Evolutionary conservation across 1,140 invertebrate species (phyloP), one percentile per base, ranked within the genome.

Genomic region (Lepidurus apus): DNA sequence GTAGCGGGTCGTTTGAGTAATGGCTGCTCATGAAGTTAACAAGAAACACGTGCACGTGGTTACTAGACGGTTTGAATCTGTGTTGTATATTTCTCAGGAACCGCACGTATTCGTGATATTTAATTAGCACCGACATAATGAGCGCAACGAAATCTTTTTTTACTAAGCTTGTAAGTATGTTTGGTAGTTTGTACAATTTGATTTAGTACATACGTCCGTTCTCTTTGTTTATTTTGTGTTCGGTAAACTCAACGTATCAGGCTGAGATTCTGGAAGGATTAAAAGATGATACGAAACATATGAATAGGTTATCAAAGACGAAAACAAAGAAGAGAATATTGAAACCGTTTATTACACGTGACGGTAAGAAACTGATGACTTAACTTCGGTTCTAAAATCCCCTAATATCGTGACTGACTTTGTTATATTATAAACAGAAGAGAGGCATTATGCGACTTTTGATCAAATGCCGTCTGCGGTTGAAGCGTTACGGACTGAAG

Each of bases 31-130:
- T 65, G 17, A 13, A 21, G 21, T n/a, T 17, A 65, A 65, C 53
- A 65, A 65, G 10, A 17, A 65, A 4, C 53, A 65, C 53, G 53
- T 65, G 53, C 53, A 65, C 53, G 53, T 65, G 53, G 53, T 65
- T 17, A 65, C 8, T 65, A 1, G 53, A 34, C n/a, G 10, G 1
- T 47, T 10, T 47, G 2, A 9, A 21, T 65, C 53, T 17, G 13
- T 1, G 1, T 65, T 21, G 8, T 1, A 21, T 65, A 17, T 9
- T 65, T n/a, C 9, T n/a, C 17, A 21, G 53, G 0, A 65, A 65
- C 6, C 53, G 53, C 21, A 17, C 21, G 53, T 11, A 65, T 21
- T 65, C 53, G 53, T 65, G 53, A 65, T 65, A n/a, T 47, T 10
- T 47, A 17, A 9, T 7, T 65, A 2, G 21, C 8, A 13, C 53